Base-by-base conservation (phyloP, 2,888 invertebrate species). In the Prionchulus punctatus region DNA sequence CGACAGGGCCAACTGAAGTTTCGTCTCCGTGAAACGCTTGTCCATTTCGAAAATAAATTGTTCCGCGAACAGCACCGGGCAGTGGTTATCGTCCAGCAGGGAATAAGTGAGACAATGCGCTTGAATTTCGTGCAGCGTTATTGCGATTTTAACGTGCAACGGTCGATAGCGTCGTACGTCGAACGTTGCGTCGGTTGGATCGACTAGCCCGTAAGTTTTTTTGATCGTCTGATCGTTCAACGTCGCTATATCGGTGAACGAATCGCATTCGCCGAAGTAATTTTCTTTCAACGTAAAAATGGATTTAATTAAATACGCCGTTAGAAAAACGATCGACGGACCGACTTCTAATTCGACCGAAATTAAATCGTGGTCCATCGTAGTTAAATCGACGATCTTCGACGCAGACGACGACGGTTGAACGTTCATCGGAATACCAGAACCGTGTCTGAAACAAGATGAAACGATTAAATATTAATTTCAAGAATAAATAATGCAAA, bases 41-140 rank as follows among this genome's bases (percentile, higher is more conserved):
- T 88, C 86, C 86, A 98, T 85, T 78, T 98, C 98, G 72, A 98
- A 92, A 1, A 89, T 90, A 62, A 98, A 82, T 60, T 91, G 79
- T 73, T 94, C 92, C 15, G 50, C 50, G 23, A 31, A 54, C 2
- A 72, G 18, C n/a, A 42, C 15, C 3, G 58, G 58, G 31, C 58
- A 58, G 27, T 57, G 58, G 21, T 25, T 27, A 36, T 27, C 50
- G 2, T 4, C 21, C 2, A 25, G 21, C 3, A 43, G 27, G 2
- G 18, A 27, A 49, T 63, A 61, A 1, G 60, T 31, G 1, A 66
- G 56, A 53, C 63, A 62, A 76, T 96, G 94, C 1, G 85, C 92
- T 70, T 92, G 90, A 63, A 96, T 84, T 67, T 96, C 92, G 71
- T 92, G 91, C 69, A 96, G 82, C 21, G 88, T 89, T 30, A 92